phyloP scores from a whole-genome alignment of 1,140 invertebrate genomes.

The Spodoptera litura region DNA sequence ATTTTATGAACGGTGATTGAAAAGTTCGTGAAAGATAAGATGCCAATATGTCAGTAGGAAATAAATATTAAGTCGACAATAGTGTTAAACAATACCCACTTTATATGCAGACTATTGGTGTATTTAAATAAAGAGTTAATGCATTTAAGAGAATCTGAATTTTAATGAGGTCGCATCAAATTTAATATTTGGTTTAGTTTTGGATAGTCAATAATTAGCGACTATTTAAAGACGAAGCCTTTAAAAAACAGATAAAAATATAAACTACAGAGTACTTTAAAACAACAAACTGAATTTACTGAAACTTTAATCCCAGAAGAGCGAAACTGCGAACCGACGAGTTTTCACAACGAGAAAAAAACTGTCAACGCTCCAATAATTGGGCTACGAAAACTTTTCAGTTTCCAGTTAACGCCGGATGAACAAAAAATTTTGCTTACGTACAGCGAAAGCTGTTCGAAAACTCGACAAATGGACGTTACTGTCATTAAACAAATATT shows the following conservation, averaged over 20 bases:
- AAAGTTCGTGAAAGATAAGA: neutral
- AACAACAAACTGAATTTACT: constrained; percentile 2
- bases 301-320: neutral
- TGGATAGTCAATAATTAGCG: neutral
- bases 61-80: too few species aligned
- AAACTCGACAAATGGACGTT: neutral
- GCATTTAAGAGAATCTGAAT: neutral
- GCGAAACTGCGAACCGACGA: neutral
- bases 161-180: neutral
- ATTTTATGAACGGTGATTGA: neutral
- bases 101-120: neutral
- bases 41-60: neutral
- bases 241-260: too few species aligned
- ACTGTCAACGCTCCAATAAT: constrained; percentile 17
- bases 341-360: neutral
- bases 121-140: neutral
- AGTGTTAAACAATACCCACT: too few species aligned
- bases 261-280: too few species aligned
- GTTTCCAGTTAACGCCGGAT: neutral
- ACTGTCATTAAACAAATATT: constrained; percentile 2
- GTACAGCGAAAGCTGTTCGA: neutral
- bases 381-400: neutral
- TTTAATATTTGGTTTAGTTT: neutral
- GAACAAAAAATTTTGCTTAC: constrained; percentile 1
- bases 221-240: too few species aligned